These are phyloP conservation scores for Xerus rutilus DNA, from an alignment of 2,797 vertebrate genomes.

Conservation along the genomic window DNA sequence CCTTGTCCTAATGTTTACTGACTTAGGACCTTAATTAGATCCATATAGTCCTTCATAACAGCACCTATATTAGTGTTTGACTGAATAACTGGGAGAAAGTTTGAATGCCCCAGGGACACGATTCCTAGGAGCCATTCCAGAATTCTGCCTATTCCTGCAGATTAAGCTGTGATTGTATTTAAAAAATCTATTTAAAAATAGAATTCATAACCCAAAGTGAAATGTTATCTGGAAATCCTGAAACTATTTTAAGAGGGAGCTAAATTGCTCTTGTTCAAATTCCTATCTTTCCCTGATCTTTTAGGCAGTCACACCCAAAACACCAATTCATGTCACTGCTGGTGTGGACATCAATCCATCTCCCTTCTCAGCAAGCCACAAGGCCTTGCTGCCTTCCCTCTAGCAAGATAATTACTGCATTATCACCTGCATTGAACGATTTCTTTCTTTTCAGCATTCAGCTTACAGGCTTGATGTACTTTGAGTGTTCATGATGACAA, in stretches of 20 bases:
- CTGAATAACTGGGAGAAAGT: not conserved
- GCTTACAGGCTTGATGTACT: too few species aligned
- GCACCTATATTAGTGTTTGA: not conserved
- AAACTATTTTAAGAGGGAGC: not conserved
- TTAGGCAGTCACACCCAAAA: not conserved
- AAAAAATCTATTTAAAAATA: slow-evolving; percentile 13
- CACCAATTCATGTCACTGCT: not conserved
- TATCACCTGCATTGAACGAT: accelerated
- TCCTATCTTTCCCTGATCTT: not conserved
- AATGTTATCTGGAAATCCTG: not conserved
- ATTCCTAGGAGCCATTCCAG: not conserved
- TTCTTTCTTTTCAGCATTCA: not conserved
- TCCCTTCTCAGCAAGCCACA: not conserved
- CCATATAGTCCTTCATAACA: not conserved
- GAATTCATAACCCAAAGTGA: not conserved
- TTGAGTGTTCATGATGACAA: not conserved
- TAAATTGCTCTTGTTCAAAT: not conserved
- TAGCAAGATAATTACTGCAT: not conserved
- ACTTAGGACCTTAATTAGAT: not conserved
- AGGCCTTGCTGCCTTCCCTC: not conserved
- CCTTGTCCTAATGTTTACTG: not conserved
- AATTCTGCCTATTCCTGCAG: not conserved
- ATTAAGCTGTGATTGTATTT: not conserved
- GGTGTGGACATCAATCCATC: not conserved
- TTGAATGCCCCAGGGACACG: not conserved